Percentiles rank a stretch among this genome's conserved stretches.
These are phyloP conservation scores for Aproaerema taeniolella DNA, from an alignment of 2,888 invertebrate genomes.

Conservation along the genomic window DNA sequence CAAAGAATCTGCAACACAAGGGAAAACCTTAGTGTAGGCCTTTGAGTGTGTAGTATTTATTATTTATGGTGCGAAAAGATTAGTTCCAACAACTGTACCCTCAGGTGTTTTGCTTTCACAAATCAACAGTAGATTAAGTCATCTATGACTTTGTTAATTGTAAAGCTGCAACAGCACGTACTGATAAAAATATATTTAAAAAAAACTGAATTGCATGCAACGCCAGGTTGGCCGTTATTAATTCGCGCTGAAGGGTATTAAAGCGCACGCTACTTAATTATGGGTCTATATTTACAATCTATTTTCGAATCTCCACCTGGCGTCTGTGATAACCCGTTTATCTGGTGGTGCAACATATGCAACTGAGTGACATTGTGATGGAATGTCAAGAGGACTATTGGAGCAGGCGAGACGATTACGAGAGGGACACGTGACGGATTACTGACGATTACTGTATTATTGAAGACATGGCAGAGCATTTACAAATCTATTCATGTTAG, in stretches of 20 bases:
- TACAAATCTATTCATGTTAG: too few species aligned
- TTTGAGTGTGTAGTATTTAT: too few species aligned
- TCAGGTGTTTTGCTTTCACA: too few species aligned
- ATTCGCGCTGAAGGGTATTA: conserved; percentile 44
- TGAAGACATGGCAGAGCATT: too few species aligned
- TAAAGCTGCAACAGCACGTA: background rate
- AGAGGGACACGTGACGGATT: background rate
- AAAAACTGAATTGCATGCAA: conserved; percentile 27
- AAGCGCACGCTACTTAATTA: conserved; percentile 44
- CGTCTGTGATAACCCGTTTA: conserved; percentile 44
- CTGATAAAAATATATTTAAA: background rate
- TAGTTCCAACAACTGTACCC: too few species aligned
- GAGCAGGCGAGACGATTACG: background rate
- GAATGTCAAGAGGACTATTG: conserved; percentile 6
- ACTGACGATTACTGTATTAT: background rate
- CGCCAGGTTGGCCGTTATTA: conserved; percentile 32
- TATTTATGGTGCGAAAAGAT: too few species aligned
- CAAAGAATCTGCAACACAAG: too few species aligned
- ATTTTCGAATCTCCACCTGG: conserved; percentile 53
- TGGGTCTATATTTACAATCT: conserved; percentile 40
- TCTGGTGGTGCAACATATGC: conserved; percentile 39
- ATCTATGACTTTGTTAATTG: too few species aligned
- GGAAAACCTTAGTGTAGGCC: too few species aligned
- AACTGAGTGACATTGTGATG: conserved; percentile 29
- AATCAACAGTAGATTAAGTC: too few species aligned